Evolutionary conservation across 1,140 invertebrate genomes (phyloP), one percentile per base, ranked within the genome.

Genomic region (Penaeus indicus): DNA sequence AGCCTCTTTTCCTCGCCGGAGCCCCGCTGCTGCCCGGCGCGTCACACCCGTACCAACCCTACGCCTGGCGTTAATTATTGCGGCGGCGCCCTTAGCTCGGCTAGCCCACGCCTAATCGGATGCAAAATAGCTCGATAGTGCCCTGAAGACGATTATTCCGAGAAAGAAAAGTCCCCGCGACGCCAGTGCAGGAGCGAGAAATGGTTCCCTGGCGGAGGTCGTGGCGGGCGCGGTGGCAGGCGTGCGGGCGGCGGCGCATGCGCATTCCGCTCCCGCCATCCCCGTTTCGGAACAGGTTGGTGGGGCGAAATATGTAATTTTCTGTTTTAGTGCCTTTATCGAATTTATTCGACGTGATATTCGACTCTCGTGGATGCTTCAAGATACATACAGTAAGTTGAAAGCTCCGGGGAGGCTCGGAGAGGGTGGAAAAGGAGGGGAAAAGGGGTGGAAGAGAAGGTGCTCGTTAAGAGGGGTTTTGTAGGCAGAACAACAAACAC

Each of bases 201-300:
- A 54, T 54, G 10, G 10, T 54, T 54, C 54, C 54, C 10, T 54
- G 54, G 10, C 54, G 54, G 54, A 54, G 54, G 54, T 38, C n/a
- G 27, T 32, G 18, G 27, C 13, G 63, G 38, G 13, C 61, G 47
- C 21, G 77, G 72, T 78, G 79, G 78, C 69, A 42, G 60, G 62
- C 32, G 62, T 78, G 60, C 42, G 64, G 78, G 85, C 81, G 62
- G 62, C 78, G 78, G 78, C 85, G 85, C 85, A 80, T 87, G 85
- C 85, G 85, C 85, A 87, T 63, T 87, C 42, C 25, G 78, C 78
- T 87, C 85, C 85, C 85, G 85, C 85, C 85, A 82, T 87, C 85
- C 85, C 79, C 85, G 19, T 80, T 78, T 78, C 19, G 79, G 79
- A 87, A 80, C 78, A 81, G 85, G 78, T 87, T 80, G 85, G 78